phyloP scores from a whole-genome alignment of 1,140 invertebrate species.

The Holcopasites calliopsidis region DNA sequence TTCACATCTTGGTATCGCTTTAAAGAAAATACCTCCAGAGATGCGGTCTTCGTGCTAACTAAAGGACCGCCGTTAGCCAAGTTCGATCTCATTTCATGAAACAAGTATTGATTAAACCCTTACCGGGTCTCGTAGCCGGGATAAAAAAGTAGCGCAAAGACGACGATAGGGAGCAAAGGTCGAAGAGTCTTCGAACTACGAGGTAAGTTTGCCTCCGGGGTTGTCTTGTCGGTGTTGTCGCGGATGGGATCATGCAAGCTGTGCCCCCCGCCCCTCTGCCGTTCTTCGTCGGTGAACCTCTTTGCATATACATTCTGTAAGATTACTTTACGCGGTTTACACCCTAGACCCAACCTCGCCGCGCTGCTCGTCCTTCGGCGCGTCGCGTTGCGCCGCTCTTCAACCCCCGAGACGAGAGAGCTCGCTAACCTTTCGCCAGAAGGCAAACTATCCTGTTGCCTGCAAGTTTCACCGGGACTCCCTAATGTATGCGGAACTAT shows the following conservation, averaged over 20 bases:
- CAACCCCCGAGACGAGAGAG: conserved; percentile 52
- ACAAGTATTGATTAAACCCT: background rate
- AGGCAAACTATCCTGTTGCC: conserved; percentile 77
- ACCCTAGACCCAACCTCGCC: conserved; percentile 65
- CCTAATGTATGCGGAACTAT: conserved; percentile 80
- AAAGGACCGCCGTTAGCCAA: too few relatives aligned
- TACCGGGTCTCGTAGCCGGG: background rate
- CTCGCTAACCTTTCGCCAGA: conserved; percentile 60
- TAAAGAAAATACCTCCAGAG: too few relatives aligned
- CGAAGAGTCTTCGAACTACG: conserved; percentile 52
- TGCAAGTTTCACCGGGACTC: conserved; percentile 64
- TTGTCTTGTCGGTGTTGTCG: conserved; percentile 75
- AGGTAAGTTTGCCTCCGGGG: conserved; percentile 68
- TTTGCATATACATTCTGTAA: conserved; percentile 81
- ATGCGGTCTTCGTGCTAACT: too few relatives aligned
- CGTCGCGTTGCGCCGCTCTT: conserved; percentile 48
- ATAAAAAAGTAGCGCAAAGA: conserved; percentile 10
- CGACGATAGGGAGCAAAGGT: conserved; percentile 42
- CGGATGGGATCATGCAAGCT: conserved; percentile 77
- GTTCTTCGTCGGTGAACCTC: conserved; percentile 72
- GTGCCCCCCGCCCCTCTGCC: conserved; percentile 64
- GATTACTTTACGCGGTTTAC: conserved; percentile 80
- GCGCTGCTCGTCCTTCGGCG: conserved; percentile 39
- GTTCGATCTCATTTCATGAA: background rate
- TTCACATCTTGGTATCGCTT: too few relatives aligned